Evolutionary conservation across 2,888 invertebrate species (phyloP), one percentile per base, ranked within the genome.

Genomic region (Pachliopta kotzebuea): DNA sequence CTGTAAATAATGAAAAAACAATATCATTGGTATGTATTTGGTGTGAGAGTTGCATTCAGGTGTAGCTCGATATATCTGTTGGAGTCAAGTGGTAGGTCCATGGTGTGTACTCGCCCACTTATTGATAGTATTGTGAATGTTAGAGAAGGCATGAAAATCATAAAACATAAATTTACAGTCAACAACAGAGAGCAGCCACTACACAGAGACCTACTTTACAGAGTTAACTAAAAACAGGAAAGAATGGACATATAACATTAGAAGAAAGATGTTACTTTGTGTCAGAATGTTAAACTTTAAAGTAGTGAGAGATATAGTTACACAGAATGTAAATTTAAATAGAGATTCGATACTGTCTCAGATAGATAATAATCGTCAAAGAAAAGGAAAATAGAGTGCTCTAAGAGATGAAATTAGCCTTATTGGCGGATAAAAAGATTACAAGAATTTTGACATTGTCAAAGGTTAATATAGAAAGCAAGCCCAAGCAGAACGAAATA

Each of bases 121-220:
- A 77, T 83, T 88, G 88, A 81, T 79, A 88, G 90, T 91, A 90
- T 88, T 89, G 90, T 90, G 88, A 90, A 89, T 90, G 91, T 91
- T 85, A 79, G 81, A 90, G 86, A 90, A 90, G 90, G 91, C 91
- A 90, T 87, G 86, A 89, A 85, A 90, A 88, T 88, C 82, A 88
- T 88, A 90, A 86, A 91, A 90, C 89, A 89, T 86, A 90, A 45
- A 90, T 85, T 80, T 84, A 91, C 91, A 91, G 83, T 88, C 86
- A 86, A 91, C 91, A 92, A 92, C 92, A 92, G 88, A 89, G 85
- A 92, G 85, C 92, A 92, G 92, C 91, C 91, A 92, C 92, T 92
- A 92, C 90, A 90, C 90, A 92, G 88, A 90, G 82, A 89, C 81
- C 78, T 83, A 86, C 86, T 82, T 84, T 81, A 77, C 72, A 76